Percentiles rank a stretch among this genome's conserved stretches.
Conservation (phyloP, 2,888 invertebrate genomes). For the Syritta pipiens region DNA sequence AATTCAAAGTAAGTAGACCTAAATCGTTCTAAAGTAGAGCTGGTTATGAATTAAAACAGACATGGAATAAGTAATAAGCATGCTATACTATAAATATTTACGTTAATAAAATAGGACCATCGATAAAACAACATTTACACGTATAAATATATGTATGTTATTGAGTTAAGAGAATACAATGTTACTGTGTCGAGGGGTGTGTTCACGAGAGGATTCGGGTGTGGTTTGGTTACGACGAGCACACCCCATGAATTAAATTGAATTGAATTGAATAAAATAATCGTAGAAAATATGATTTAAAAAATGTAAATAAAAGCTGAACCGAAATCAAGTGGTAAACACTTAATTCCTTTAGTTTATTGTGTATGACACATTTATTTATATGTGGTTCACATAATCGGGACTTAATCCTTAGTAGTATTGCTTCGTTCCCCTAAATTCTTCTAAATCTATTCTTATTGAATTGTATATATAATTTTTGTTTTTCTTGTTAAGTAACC, state of each 20-base stretch:
- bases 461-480: slow-evolving; percentile 45
- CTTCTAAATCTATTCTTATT: slow-evolving; percentile 63
- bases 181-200: slow-evolving; percentile 1
- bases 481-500: slow-evolving; percentile 30
- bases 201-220: not conserved
- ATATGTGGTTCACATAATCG: slow-evolving; percentile 62
- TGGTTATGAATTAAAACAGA: too few species aligned
- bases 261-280: too few species aligned
- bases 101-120: slow-evolving; percentile 43
- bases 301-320: not conserved
- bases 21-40: too few species aligned
- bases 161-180: slow-evolving; percentile 23
- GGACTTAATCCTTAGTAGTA: slow-evolving; percentile 58
- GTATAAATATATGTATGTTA: slow-evolving; percentile 37
- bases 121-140: slow-evolving; percentile 51
- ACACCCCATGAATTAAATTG: too few species aligned
- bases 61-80: slow-evolving; percentile 39
- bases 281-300: not conserved
- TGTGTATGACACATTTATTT: slow-evolving; percentile 65
- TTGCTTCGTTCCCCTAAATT: slow-evolving; percentile 64
- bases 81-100: slow-evolving; percentile 20
- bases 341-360: slow-evolving; percentile 49
- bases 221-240: not conserved
- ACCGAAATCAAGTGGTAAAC: slow-evolving; percentile 36
- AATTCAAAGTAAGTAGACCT: not conserved